Conservation (phyloP, 2,113 vertebrate species). For the Erythrocercus mccallii region DNA sequence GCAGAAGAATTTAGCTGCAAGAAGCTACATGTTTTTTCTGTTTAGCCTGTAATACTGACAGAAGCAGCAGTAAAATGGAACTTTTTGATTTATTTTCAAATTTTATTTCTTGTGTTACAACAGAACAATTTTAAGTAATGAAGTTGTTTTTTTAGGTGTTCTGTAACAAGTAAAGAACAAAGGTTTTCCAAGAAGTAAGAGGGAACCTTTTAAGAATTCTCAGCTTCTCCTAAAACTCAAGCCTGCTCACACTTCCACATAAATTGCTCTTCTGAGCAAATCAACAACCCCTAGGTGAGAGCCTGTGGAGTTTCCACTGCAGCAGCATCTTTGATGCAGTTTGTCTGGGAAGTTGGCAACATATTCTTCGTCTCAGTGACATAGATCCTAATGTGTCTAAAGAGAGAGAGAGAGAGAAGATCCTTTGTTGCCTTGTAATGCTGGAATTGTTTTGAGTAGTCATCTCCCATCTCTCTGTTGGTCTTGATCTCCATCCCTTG, state of each 20-base stretch:
- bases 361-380: not conserved
- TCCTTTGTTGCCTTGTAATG: not conserved
- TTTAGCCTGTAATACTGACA: not conserved
- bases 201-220: not conserved
- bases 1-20: not conserved
- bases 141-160: not conserved
- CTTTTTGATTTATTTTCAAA: not conserved
- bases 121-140: not conserved
- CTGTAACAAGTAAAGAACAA: not conserved
- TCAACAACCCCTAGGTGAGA: not conserved
- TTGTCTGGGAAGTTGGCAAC: not conserved
- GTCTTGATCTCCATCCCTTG: not conserved
- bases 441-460: not conserved
- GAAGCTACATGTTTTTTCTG: not conserved
- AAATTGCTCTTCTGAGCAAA: not conserved
- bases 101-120: not conserved
- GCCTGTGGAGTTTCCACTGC: not conserved
- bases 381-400: not conserved
- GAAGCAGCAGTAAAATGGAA: not conserved
- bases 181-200: not conserved
- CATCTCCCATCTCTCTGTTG: not conserved
- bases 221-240: not conserved
- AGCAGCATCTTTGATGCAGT: not conserved
- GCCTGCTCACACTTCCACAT: not conserved
- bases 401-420: not conserved